These are phyloP conservation scores for Melozone crissalis DNA, from an alignment of 2,113 vertebrate genomes.

Conservation along the genomic window DNA sequence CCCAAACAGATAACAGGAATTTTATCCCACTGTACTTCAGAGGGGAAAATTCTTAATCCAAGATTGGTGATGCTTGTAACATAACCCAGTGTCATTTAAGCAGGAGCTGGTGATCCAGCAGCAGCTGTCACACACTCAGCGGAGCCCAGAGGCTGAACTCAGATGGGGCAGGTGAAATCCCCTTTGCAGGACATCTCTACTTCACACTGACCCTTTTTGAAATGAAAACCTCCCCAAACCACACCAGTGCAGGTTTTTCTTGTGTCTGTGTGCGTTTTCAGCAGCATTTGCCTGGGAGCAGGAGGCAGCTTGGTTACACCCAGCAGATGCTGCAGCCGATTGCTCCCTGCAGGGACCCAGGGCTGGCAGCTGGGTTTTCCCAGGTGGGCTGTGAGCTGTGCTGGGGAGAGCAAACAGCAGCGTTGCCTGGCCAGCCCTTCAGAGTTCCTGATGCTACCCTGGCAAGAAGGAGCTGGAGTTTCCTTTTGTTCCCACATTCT, in stretches of 20 bases:
- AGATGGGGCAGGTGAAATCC: not conserved
- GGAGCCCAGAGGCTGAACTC: not conserved
- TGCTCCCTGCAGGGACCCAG: not conserved
- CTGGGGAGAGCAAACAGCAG: not conserved
- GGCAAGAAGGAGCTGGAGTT: not conserved
- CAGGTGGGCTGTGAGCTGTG: not conserved
- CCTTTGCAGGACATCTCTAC: not conserved
- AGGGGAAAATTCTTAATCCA: not conserved
- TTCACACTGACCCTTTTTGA: not conserved
- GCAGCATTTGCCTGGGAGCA: fast-evolving
- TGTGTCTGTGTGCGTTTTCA: not conserved
- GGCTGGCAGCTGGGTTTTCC: not conserved
- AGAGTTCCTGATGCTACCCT: not conserved
- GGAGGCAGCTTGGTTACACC: not conserved
- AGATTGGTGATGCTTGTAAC: not conserved
- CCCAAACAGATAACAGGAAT: not conserved
- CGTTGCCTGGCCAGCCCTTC: fast-evolving
- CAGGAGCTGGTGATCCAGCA: not conserved
- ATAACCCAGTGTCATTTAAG: not conserved
- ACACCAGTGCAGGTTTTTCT: not conserved
- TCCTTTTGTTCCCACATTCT: not conserved
- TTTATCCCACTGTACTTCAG: not conserved
- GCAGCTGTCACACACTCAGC: not conserved
- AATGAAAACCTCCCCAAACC: not conserved
- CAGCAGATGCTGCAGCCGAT: not conserved